A percentile compares a stretch with the other conserved stretches of the same genome.
Conservation (phyloP, 1,140 invertebrate genomes). For the Apis florea region DNA sequence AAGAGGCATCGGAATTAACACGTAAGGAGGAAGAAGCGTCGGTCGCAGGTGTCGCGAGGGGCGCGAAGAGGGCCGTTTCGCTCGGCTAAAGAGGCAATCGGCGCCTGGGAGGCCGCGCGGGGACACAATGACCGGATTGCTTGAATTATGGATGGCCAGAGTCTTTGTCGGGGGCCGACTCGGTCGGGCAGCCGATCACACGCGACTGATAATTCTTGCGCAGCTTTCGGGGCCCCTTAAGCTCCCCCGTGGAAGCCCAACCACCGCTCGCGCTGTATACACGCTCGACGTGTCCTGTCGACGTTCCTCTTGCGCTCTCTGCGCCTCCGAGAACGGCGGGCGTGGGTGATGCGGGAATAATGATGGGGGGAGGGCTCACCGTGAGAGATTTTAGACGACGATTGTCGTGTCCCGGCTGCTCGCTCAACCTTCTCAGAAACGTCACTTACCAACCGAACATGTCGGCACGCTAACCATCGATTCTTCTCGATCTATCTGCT, state of each 20-base stretch:
- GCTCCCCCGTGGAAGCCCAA: not conserved
- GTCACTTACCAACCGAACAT: slow-evolving; percentile 43
- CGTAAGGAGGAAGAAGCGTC: slow-evolving; percentile 21
- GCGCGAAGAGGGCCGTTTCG: slow-evolving; percentile 1
- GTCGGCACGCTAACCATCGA: not conserved
- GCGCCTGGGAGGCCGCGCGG: slow-evolving; percentile 47
- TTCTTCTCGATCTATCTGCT: not conserved
- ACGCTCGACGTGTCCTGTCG: slow-evolving; percentile 10
- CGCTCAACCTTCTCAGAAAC: slow-evolving; percentile 52
- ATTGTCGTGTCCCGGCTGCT: slow-evolving; percentile 49
- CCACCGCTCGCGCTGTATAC: not conserved
- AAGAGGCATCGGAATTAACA: slow-evolving; percentile 29
- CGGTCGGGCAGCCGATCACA: slow-evolving; percentile 61
- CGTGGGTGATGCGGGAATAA: slow-evolving; percentile 64
- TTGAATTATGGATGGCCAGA: slow-evolving; percentile 71
- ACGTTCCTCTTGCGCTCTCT: not conserved
- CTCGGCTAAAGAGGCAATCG: slow-evolving; percentile 62
- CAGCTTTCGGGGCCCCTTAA: slow-evolving; percentile 37
- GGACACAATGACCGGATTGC: slow-evolving; percentile 68
- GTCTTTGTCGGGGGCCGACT: slow-evolving; percentile 67
- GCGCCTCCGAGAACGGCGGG: slow-evolving; percentile 30
- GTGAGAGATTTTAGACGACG: slow-evolving; percentile 63
- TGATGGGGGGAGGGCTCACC: slow-evolving; percentile 35
- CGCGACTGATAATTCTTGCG: slow-evolving; percentile 68
- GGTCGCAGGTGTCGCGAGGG: slow-evolving; percentile 20